Evolutionary conservation across 2,113 vertebrate genomes (phyloP).

Genomic region (Crotalus viridis): DNA sequence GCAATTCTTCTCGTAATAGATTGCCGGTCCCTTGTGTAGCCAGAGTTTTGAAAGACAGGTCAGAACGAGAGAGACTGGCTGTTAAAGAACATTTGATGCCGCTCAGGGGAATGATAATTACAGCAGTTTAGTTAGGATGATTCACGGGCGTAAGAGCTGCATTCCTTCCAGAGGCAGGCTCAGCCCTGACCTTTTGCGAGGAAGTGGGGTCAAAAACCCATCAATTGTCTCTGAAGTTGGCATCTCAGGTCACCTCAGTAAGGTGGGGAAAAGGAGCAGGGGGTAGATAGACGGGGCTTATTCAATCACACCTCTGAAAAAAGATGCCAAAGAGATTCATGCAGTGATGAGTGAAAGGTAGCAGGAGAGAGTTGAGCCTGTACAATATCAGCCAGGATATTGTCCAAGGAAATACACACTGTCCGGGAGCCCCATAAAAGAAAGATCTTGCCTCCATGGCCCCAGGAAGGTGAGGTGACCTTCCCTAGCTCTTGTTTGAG

Average conservation of each 20-base stretch:
- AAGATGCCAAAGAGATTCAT: background rate
- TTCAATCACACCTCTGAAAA: background rate
- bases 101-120: conserved; percentile 62
- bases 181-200: background rate
- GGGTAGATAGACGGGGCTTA: background rate
- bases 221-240: background rate
- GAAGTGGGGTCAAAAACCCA: conserved; percentile 1
- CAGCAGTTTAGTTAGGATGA: conserved; percentile 39
- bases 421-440: too few species aligned
- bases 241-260: background rate
- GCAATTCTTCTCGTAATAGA: conserved; percentile 55
- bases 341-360: background rate
- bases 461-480: background rate
- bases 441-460: background rate
- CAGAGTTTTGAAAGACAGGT: conserved; percentile 57
- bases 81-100: conserved; percentile 64
- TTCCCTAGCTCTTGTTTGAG: background rate
- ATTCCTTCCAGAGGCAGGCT: conserved; percentile 28
- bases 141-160: conserved; percentile 18
- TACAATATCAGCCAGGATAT: background rate
- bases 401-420: background rate
- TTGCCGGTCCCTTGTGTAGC: conserved; percentile 49
- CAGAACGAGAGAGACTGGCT: conserved; percentile 39
- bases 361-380: background rate
- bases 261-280: background rate